Conservation (phyloP, 2,113 vertebrate species). For the Equus przewalskii region DNA sequence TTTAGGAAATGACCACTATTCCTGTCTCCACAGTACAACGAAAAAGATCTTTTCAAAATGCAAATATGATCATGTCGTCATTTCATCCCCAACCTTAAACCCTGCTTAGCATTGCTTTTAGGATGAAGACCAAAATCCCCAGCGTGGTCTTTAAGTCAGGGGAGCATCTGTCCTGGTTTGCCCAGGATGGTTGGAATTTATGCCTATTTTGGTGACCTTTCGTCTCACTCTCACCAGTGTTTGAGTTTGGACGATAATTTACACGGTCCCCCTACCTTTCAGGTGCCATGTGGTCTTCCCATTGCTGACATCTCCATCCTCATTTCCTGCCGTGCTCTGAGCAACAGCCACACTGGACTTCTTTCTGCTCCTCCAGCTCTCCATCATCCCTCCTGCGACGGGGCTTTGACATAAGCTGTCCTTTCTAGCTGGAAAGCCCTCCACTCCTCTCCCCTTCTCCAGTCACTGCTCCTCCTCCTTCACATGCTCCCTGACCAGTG, state of each 20-base stretch:
- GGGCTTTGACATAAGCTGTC: not conserved
- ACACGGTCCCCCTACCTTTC: too few species aligned
- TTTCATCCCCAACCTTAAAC: not conserved
- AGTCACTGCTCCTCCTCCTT: not conserved
- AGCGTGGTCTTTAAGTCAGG: not conserved
- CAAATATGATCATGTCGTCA: not conserved
- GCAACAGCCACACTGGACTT: not conserved
- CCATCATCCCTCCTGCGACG: not conserved
- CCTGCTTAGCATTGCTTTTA: not conserved
- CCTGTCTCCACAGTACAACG: slow-evolving; percentile 41
- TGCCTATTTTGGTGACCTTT: not conserved
- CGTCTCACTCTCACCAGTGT: not conserved
- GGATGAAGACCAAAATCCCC: not conserved
- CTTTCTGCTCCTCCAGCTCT: not conserved
- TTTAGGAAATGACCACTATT: slow-evolving; percentile 74
- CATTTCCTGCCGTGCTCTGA: not conserved
- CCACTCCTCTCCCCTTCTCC: rapidly evolving
- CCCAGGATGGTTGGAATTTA: not conserved
- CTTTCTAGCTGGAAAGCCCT: not conserved
- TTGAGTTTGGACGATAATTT: not conserved
- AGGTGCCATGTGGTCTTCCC: not conserved
- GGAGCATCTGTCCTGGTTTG: not conserved
- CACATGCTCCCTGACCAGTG: not conserved
- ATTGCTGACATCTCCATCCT: not conserved
- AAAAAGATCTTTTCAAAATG: slow-evolving; percentile 47